Evolutionary conservation across 2,888 invertebrate genomes (phyloP), one percentile per base, ranked within the genome.

Genomic region (Watsonalla cultraria): DNA sequence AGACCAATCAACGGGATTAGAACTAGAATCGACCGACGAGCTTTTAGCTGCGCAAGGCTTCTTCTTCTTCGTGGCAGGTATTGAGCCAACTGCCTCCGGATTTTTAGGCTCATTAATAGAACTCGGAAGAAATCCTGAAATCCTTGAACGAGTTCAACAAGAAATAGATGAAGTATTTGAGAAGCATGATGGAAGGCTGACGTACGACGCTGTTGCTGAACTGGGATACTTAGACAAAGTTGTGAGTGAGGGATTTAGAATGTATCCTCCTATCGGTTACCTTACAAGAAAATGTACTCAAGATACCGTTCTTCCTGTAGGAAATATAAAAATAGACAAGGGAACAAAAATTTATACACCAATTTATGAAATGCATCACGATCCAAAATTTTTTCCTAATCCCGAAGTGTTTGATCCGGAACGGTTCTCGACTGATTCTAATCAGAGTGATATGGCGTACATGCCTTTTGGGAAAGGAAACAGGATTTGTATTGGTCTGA

Each of bases 381-480:
- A 92, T 56, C 78, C 84, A 0, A 72, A 83, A 46, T 79, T 83
- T 60, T 90, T 78, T 56, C 76, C 82, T 0, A 71, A 92, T 11
- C 91, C 92, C 0, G 76, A 85, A 50, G 74, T 71, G 2, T 91
- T 89, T 61, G 75, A 86, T 54, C 90, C 90, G 2, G 84, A 89
- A 4, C 73, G 89, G 51, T 85, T 84, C 62, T 57, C 67, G 6
- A 64, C 70, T 0, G 76, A 78, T 42, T 54, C 58, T 2, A 66
- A 68, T 42, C 58, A 74, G 0, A 71, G 60, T 47, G 80, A 81
- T 24, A 62, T 69, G 35, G 70, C 74, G 0, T 91, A 81, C 54
- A 64, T 86, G 65, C 88, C 91, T 0, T 91, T 91, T 60, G 91
- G 91, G 0, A 84, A 74, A 64, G 91, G 91, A 0, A 80, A 81